phyloP scores from a whole-genome alignment of 2,888 invertebrate genomes.

The Lasiommata megera region DNA sequence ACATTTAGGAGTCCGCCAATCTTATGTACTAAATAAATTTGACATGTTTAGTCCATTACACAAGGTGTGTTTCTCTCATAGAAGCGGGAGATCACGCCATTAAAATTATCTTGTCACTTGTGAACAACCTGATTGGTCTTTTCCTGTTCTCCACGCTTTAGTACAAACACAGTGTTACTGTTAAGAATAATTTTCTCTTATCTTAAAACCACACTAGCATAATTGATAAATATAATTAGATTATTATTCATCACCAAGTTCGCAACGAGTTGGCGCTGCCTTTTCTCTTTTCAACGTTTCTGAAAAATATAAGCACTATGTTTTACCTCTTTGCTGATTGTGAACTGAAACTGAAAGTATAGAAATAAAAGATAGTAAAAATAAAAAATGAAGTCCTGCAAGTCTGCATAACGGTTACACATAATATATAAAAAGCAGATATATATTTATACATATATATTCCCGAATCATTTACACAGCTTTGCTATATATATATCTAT shows the following conservation, averaged over 20 bases:
- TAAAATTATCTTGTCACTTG: too few species aligned
- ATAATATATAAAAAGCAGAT: too few species aligned
- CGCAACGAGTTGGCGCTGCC: constrained; percentile 52
- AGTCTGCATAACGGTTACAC: too few species aligned
- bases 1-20: neutral
- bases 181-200: neutral
- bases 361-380: too few species aligned
- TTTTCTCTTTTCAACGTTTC: constrained; percentile 45
- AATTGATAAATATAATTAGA: constrained; percentile 3
- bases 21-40: neutral
- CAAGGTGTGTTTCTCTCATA: neutral
- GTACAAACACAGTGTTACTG: neutral
- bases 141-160: neutral
- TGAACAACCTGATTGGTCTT: too few species aligned
- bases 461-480: too few species aligned
- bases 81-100: neutral
- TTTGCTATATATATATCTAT: too few species aligned
- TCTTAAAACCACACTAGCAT: neutral
- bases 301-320: constrained; percentile 12
- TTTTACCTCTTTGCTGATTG: too few species aligned
- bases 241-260: constrained; percentile 46
- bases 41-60: neutral
- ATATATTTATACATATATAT: too few species aligned
- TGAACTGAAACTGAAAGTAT: too few species aligned
- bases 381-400: too few species aligned